Evolutionary conservation across 2,797 vertebrate species (phyloP), one percentile per base, ranked within the genome.

Genomic region (Typhlichthys eigenmanni): DNA sequence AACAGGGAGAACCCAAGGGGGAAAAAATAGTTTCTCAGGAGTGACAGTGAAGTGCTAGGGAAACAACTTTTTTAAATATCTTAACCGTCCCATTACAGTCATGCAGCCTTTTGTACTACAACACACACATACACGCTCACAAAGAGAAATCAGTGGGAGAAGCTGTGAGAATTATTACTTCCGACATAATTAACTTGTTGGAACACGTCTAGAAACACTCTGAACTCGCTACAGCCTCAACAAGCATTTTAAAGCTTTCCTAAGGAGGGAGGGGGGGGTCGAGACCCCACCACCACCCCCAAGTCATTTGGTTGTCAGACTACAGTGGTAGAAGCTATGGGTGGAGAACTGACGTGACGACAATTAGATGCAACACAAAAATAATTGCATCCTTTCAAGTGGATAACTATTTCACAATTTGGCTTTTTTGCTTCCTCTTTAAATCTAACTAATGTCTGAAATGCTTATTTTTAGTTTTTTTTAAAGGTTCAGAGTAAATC

Each of bases 221-320:
- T 78, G 83, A 81, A 85, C 72, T 84, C 65, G 78, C 85, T 88
- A 86, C 87, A 89, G 87, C 87, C 88, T 89, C 83, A 82, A 87
- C 86, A 81, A 90, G 82, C 82, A 85, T 88, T 81, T 90, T 88
- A 91, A 91, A 90, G 88, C 86, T 91, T 89, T 90, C 85, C 85
- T 82, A 80, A 79, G 69, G 60, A 69, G 58, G 63, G 47, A 38
- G n/a, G 5, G 32, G 13, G 13, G 58, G 71, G 74, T 67, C 54
- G 38, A 69, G 61, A 70, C 66, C 50, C 72, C 79, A 79, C 85
- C 88, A 54, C 72, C 80, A 79, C 86, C 88, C 17, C 86, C 83
- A 60, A 83, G 80, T 85, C 84, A 84, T 91, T 91, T 91, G 90
- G 90, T 91, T 90, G 82, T 88, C 87, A 89, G 81, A 87, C 87